Evolutionary conservation across 2,113 vertebrate species (phyloP).

Genomic region (Seriola quinqueradiata): DNA sequence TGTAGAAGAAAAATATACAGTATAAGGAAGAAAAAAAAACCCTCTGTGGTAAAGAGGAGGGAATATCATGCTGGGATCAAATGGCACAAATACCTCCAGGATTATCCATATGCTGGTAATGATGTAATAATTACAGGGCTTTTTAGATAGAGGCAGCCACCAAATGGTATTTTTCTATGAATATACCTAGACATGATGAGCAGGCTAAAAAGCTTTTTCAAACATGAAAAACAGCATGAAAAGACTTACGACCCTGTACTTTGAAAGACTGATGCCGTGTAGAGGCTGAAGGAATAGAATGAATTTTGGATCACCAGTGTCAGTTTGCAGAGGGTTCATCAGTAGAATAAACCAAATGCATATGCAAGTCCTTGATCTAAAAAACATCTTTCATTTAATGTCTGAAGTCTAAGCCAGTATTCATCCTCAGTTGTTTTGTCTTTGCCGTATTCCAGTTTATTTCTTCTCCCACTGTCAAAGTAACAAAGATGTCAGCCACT

Average conservation of each 20-base stretch:
- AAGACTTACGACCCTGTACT: background rate
- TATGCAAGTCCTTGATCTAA: slow-evolving; percentile 38
- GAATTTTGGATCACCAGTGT: slow-evolving; percentile 53
- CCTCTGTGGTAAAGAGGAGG: background rate
- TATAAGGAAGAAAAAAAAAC: background rate
- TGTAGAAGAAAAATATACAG: background rate
- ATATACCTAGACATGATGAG: background rate
- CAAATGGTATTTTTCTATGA: slow-evolving; percentile 6
- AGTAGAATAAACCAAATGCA: slow-evolving; percentile 47
- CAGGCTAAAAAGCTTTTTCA: slow-evolving; percentile 20
- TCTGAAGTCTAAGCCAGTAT: slow-evolving; percentile 23
- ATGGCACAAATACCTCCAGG: background rate
- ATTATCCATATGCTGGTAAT: background rate
- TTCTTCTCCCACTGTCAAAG: slow-evolving; percentile 24
- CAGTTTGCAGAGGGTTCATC: slow-evolving; percentile 21
- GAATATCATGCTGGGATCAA: background rate
- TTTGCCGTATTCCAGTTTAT: background rate
- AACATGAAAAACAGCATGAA: slow-evolving; percentile 4
- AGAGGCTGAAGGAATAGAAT: slow-evolving; percentile 23
- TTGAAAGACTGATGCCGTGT: slow-evolving; percentile 8
- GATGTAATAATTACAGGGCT: slow-evolving; percentile 19
- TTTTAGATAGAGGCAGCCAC: background rate
- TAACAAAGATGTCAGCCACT: slow-evolving; percentile 7
- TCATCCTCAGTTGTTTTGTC: slow-evolving; percentile 22
- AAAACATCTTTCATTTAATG: slow-evolving; percentile 29